These are phyloP conservation scores for Lampris megalopsis DNA, from an alignment of 2,113 vertebrate species.

Conservation along the genomic window DNA sequence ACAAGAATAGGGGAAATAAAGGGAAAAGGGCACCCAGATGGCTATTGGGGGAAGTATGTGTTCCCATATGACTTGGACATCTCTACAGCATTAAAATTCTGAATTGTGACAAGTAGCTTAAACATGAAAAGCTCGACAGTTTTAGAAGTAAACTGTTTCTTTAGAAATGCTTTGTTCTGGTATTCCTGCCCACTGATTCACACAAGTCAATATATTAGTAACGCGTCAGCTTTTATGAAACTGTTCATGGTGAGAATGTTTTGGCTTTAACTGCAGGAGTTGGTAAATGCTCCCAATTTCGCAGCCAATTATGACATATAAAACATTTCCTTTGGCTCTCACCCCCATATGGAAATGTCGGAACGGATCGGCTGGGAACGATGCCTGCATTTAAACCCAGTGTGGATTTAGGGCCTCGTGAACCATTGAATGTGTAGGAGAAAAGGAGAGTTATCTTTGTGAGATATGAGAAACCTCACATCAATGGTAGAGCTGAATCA, in stretches of 20 bases:
- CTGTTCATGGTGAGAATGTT: background rate
- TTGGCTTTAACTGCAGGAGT: background rate
- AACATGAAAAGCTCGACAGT: background rate
- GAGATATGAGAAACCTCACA: constrained; percentile 56
- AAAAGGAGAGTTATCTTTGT: constrained; percentile 35
- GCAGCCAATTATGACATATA: constrained; percentile 20
- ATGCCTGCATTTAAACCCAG: constrained; percentile 26
- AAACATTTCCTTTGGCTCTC: constrained; percentile 20
- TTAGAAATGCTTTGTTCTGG: too few relatives aligned
- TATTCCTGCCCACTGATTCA: too few relatives aligned
- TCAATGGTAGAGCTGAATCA: constrained; percentile 65
- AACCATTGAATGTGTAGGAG: constrained; percentile 52
- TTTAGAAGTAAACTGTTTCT: background rate
- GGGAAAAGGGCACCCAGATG: constrained; percentile 12
- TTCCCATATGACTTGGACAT: background rate
- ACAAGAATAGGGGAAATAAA: background rate
- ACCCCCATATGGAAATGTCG: constrained; percentile 17
- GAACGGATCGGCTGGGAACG: background rate
- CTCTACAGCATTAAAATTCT: background rate
- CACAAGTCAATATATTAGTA: background rate
- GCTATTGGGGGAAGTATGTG: background rate
- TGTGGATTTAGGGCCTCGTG: constrained; percentile 45
- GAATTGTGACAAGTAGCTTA: background rate
- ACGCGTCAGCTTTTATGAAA: background rate
- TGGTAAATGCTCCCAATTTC: background rate